Evolutionary conservation across 2,113 vertebrate species (phyloP), one percentile per base, ranked within the genome.

Genomic region (Fulica atra): DNA sequence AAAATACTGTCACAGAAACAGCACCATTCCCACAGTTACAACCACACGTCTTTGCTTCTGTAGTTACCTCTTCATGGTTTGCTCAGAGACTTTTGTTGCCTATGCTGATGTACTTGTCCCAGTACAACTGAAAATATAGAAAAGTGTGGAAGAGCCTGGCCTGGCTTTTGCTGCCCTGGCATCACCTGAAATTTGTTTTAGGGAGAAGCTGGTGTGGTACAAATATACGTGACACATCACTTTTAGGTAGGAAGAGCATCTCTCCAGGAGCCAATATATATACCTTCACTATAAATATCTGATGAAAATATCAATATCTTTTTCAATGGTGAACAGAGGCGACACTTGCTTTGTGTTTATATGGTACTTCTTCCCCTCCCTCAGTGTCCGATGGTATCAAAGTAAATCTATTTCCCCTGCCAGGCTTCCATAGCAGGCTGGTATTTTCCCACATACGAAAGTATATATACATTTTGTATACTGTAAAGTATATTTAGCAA

Each of bases 331-430:
- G 51, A 78, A 31, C 35, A 13, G 14, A 25, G 6, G 9, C 12
- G 38, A 9, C 2, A n/a, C 20, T 42, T 68, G 25, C 54, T 78
- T 25, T 74, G 6, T 2, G 1, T 63, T 65, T 83, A 26, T 5
- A 2, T 9, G 9, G 17, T 68, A 7, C 6, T 51, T 21, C 20
- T 76, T 70, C 33, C 25, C 57, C 13, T 64, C 20, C n/a, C 19
- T 69, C 0, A 0, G 15, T 68, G 36, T 59, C 64, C 3, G 1
- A 0, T 12, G 18, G 10, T 33, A 40, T 29, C 36, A 21, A 53
- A 77, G 38, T 16, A 70, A 70, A 40, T 16, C 31, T 71, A 2
- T 70, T 77, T 79, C 12, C 24, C 17, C 12, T 36, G 23, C n/a
- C 17, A 50, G 40, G 26, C 10, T 71, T 76, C 56, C 9, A 16